Conservation (phyloP, 2,113 vertebrate species). For the Psettodes erumei region DNA sequence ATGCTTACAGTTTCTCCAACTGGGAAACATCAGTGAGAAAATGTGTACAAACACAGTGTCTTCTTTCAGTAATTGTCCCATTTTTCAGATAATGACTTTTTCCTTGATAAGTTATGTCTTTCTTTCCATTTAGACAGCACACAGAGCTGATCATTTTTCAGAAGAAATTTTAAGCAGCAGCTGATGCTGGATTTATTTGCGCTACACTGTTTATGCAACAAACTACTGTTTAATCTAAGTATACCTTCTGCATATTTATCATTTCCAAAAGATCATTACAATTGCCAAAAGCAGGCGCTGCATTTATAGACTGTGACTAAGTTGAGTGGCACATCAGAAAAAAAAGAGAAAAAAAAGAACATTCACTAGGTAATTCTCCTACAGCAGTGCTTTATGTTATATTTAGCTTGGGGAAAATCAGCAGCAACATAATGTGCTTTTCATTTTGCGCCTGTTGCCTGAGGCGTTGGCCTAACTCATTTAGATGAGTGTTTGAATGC, state of each 20-base stretch:
- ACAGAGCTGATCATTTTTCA: not conserved
- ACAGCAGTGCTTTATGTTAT: constrained; percentile 59
- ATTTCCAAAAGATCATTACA: constrained; percentile 27
- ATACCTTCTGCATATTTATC: constrained; percentile 10
- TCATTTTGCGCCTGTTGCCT: constrained; percentile 72
- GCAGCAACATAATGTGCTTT: constrained; percentile 75
- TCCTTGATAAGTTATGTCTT: too few species aligned
- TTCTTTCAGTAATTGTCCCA: not conserved
- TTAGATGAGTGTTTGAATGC: constrained; percentile 72
- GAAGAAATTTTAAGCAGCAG: constrained; percentile 8
- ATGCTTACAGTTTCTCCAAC: not conserved
- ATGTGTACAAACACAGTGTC: constrained; percentile 9
- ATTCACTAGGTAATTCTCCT: constrained; percentile 47
- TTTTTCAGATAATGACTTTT: constrained; percentile 7
- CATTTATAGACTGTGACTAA: constrained; percentile 40
- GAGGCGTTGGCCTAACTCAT: constrained; percentile 68
- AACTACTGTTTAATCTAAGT: not conserved
- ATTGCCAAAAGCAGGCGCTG: constrained; percentile 17
- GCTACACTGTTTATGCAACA: not conserved
- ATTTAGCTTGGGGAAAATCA: constrained; percentile 70
- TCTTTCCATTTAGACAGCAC: not conserved
- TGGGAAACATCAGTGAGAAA: constrained; percentile 15
- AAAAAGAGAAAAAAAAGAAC: constrained; percentile 1
- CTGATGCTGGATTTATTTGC: not conserved
- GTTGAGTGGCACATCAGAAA: constrained; percentile 13